Conservation (phyloP, 2,113 vertebrate species). For the Plectropomus leopardus region DNA sequence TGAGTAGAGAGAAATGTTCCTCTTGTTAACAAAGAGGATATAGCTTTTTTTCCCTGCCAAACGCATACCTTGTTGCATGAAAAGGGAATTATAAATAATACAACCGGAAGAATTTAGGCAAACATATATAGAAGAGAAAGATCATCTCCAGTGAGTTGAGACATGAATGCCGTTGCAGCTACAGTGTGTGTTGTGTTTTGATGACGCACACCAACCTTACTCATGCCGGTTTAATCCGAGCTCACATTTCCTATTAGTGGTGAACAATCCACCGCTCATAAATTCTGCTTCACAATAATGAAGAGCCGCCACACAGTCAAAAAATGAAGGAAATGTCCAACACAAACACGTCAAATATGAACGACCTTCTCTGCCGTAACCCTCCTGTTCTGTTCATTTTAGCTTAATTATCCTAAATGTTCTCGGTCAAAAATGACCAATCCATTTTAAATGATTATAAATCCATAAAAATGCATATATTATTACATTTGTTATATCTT, state of each 20-base stretch:
- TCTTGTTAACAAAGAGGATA: slow-evolving; percentile 20
- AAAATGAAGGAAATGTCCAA: neutral
- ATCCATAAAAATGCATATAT: no score
- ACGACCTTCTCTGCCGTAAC: no score
- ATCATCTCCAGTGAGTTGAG: neutral
- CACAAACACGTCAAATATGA: neutral
- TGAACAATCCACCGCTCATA: neutral
- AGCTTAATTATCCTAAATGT: no score
- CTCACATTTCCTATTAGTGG: neutral
- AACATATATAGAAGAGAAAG: neutral
- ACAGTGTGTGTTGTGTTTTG: neutral
- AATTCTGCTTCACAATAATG: neutral
- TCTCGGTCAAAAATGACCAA: no score
- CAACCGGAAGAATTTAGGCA: slow-evolving; percentile 18
- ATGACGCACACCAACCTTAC: neutral
- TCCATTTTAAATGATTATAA: no score
- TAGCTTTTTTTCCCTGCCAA: neutral
- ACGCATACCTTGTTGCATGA: slow-evolving; percentile 12
- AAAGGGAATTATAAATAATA: slow-evolving; percentile 29
- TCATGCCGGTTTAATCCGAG: neutral
- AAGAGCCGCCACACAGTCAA: neutral
- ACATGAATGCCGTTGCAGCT: neutral
- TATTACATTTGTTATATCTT: no score
- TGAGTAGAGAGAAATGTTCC: neutral
- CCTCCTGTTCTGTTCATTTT: no score